Evolutionary conservation across 2,888 invertebrate species (phyloP), one percentile per base, ranked within the genome.

Genomic region (Heliconius aoede): DNA sequence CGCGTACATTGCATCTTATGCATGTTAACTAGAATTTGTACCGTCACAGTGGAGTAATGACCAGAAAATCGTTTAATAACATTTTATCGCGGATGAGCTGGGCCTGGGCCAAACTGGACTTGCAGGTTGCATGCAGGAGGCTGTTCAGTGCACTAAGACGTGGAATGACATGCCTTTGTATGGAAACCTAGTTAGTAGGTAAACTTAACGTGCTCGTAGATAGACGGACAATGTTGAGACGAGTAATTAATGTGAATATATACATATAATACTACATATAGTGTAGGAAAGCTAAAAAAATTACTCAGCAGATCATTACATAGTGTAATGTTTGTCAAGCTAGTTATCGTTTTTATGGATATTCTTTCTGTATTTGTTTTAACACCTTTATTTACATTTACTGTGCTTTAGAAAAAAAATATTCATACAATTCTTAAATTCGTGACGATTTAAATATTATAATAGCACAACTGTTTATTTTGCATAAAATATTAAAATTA

Each of bases 1-100:
- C 76, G 72, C 74, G 74, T 78, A 78, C 82, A 84, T 84, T 83
- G 83, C 81, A 72, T 76, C 78, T 81, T 80, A 77, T 74, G 73
- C 78, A 76, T 68, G 51, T 65, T 46, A 72, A 77, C 78, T 75
- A 81, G 80, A 80, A 80, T 81, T 81, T 73, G 77, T 74, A 73
- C 73, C 71, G 75, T 77, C 80, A 78, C 79, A 72, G 81, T 76
- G 76, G 74, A 80, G 84, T 81, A 81, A 84, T 80, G 83, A 82
- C 73, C 77, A 82, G 83, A 83, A 83, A 83, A 81, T 80, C 77
- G 73, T 82, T 83, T 83, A 84, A 82, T 82, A 80, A 79, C 64
- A 81, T 81, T 77, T 80, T 77, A 78, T 76, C 80, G 75, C 81
- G 79, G 73, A 71, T 76, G 79, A 75, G 79, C 68, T 76, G 79